Evolutionary conservation across 2,888 invertebrate species (phyloP).

Genomic region (Heliconius erato): DNA sequence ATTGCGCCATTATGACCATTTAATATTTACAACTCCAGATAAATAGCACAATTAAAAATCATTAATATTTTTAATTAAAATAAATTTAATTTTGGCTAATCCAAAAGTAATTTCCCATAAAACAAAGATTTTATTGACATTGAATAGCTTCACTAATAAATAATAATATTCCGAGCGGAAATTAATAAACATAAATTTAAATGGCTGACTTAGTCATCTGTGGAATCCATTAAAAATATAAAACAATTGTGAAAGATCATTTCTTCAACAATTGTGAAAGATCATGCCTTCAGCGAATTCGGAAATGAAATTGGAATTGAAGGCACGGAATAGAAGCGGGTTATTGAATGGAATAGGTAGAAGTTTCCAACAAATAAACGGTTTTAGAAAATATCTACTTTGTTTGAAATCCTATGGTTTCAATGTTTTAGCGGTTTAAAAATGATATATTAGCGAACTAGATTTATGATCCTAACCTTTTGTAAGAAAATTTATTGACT

Average conservation of each 20-base stretch:
- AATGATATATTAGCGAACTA: slow-evolving; percentile 3
- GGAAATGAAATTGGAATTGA: slow-evolving; percentile 48
- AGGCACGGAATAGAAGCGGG: slow-evolving; percentile 49
- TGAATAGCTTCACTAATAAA: not conserved
- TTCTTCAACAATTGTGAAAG: slow-evolving; percentile 32
- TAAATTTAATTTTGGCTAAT: not conserved
- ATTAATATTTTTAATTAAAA: not conserved
- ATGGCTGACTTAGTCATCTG: slow-evolving; percentile 14
- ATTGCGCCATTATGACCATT: too few relatives aligned
- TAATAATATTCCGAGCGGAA: not conserved
- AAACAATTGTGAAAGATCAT: slow-evolving; percentile 46
- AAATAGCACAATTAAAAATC: not conserved
- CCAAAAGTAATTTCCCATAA: not conserved
- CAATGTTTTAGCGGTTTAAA: slow-evolving; percentile 36
- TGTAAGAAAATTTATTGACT: not conserved
- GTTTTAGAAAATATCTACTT: slow-evolving; percentile 45
- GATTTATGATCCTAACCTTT: not conserved
- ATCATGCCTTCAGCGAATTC: slow-evolving; percentile 47
- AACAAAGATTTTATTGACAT: not conserved
- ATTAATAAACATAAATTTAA: slow-evolving; percentile 13
- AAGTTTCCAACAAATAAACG: slow-evolving; percentile 55
- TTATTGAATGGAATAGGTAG: slow-evolving; percentile 53
- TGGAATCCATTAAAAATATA: slow-evolving; percentile 43
- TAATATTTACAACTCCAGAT: too few relatives aligned
- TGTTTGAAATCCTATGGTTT: slow-evolving; percentile 54